Conservation (phyloP, 2,888 invertebrate species). For the Chorisops tibialis region DNA sequence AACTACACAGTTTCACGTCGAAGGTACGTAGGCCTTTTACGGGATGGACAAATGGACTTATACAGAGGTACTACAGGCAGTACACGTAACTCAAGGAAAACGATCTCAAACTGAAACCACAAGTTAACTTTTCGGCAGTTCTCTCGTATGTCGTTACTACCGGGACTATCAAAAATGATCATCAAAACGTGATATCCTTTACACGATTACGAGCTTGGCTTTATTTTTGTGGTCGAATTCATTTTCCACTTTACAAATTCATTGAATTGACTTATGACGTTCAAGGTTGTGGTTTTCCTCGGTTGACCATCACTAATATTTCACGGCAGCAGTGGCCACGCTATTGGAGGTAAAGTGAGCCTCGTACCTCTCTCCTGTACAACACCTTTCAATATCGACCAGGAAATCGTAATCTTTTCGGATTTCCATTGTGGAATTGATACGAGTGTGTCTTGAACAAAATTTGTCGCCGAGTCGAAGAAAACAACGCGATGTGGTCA, state of each 20-base stretch:
- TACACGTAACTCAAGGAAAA: no score
- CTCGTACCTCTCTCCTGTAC: no score
- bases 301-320: constrained; percentile 17
- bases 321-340: no score
- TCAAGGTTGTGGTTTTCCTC: constrained; percentile 19
- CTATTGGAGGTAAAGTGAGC: no score
- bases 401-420: neutral
- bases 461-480: no score
- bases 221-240: neutral
- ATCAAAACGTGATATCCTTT: constrained; percentile 8
- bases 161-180: neutral
- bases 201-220: neutral
- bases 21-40: neutral
- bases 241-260: constrained; percentile 2
- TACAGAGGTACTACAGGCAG: no score
- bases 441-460: no score
- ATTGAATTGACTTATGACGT: constrained; percentile 15
- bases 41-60: no score
- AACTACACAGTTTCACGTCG: constrained; percentile 13
- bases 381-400: neutral
- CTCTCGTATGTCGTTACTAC: neutral
- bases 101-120: no score
- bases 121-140: no score
- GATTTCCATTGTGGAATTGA: no score
- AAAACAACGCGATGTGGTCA: no score